These are phyloP conservation scores for Nezara viridula DNA, from an alignment of 2,888 invertebrate genomes.

Conservation along the genomic window DNA sequence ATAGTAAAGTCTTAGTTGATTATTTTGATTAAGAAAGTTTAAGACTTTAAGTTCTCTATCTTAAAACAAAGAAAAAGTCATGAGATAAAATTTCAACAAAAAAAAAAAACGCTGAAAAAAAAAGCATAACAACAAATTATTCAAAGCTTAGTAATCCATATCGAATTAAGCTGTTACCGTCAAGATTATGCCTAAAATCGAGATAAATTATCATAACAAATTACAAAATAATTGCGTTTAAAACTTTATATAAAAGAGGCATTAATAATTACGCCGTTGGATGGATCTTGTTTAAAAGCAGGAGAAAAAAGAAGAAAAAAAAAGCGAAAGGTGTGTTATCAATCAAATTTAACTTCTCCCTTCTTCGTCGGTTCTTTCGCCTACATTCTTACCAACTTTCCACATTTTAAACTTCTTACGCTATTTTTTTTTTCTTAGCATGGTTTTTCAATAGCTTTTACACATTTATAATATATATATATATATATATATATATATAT, in stretches of 20 bases:
- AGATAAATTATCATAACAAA: not conserved
- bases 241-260: not conserved
- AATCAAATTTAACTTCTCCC: not conserved
- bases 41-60: too few species aligned
- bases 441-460: not conserved
- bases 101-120: too few species aligned
- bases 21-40: too few species aligned
- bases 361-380: not conserved
- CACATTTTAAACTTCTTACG: not conserved
- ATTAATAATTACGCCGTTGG: not conserved
- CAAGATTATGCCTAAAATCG: not conserved
- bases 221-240: not conserved
- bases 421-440: not conserved
- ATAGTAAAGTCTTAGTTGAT: too few species aligned
- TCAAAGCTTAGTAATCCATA: not conserved
- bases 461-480: too few species aligned
- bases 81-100: too few species aligned
- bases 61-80: too few species aligned
- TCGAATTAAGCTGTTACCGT: not conserved
- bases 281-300: not conserved
- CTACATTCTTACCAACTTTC: not conserved
- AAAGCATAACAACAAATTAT: too few species aligned
- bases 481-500: too few species aligned
- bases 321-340: constrained; percentile 8
- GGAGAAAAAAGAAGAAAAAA: not conserved